These are phyloP conservation scores for Aphelocoma californica DNA, from an alignment of 2,797 vertebrate genomes.

Conservation along the genomic window DNA sequence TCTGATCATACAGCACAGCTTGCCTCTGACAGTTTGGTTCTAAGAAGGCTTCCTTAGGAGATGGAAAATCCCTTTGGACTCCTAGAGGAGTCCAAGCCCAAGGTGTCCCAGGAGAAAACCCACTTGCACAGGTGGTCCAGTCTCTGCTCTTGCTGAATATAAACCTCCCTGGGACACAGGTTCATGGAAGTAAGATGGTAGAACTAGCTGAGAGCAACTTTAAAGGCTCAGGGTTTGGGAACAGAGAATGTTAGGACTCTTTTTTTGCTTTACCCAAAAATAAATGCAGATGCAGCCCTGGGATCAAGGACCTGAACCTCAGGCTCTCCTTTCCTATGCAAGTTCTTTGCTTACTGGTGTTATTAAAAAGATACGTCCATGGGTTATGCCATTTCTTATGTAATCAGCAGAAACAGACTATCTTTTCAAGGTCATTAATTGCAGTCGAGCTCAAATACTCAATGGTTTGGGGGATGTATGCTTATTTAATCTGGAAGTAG, in stretches of 20 bases:
- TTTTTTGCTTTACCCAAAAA: background rate
- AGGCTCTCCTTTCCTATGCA: background rate
- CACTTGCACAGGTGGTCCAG: background rate
- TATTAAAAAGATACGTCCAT: background rate
- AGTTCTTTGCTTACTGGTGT: background rate
- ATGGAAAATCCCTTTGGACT: background rate
- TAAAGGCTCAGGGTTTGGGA: background rate
- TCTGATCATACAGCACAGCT: background rate
- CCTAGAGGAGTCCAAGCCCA: background rate
- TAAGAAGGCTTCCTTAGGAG: background rate
- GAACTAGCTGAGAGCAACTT: background rate
- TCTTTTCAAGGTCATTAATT: background rate
- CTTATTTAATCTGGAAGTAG: background rate
- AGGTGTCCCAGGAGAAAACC: background rate
- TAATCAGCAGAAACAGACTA: background rate
- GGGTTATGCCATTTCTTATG: background rate
- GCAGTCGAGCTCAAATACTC: background rate
- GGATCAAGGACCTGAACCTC: background rate
- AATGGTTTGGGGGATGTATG: rapidly evolving
- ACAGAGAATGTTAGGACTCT: background rate
- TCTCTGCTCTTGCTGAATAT: background rate
- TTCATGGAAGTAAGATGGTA: background rate
- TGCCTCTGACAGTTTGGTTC: background rate
- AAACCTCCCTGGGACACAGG: background rate
- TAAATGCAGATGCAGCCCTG: background rate